Conservation (phyloP, 2,797 vertebrate genomes). For the Siniperca undulata region DNA sequence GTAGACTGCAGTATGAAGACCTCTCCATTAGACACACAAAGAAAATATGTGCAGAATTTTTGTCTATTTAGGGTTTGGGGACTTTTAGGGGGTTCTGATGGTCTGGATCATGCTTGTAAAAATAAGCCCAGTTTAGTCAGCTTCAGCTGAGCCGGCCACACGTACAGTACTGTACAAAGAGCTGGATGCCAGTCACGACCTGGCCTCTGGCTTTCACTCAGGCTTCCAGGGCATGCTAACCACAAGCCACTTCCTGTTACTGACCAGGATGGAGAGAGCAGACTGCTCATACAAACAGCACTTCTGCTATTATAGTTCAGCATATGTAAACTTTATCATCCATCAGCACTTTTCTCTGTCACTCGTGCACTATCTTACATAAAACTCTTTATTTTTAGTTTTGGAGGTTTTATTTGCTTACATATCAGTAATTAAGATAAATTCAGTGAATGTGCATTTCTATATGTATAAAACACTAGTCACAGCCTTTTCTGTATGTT, state of each 20-base stretch:
- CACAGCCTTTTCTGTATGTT: constrained; percentile 9
- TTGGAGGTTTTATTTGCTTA: background rate
- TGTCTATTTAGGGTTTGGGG: constrained; percentile 39
- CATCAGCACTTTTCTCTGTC: constrained; percentile 11
- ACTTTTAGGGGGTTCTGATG: constrained; percentile 53
- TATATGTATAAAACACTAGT: constrained; percentile 2
- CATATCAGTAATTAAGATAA: background rate
- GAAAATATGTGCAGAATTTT: constrained; percentile 55
- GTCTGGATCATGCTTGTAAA: constrained; percentile 63
- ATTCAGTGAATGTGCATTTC: background rate
- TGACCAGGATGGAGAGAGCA: constrained; percentile 57
- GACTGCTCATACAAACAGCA: constrained; percentile 41
- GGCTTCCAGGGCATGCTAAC: constrained; percentile 70
- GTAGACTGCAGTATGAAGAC: constrained; percentile 25
- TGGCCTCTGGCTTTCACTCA: constrained; percentile 67
- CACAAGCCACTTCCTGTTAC: constrained; percentile 83
- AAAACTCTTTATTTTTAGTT: background rate
- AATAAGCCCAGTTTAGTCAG: constrained; percentile 71
- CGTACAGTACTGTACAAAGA: constrained; percentile 57
- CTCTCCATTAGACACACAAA: constrained; percentile 47
- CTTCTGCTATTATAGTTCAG: constrained; percentile 35
- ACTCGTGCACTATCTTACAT: background rate
- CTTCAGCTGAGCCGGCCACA: constrained; percentile 74
- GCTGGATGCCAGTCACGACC: constrained; percentile 70
- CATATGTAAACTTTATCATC: constrained; percentile 29